Evolutionary conservation across 2,113 vertebrate species (phyloP).

Genomic region (Boleophthalmus pectinirostris): DNA sequence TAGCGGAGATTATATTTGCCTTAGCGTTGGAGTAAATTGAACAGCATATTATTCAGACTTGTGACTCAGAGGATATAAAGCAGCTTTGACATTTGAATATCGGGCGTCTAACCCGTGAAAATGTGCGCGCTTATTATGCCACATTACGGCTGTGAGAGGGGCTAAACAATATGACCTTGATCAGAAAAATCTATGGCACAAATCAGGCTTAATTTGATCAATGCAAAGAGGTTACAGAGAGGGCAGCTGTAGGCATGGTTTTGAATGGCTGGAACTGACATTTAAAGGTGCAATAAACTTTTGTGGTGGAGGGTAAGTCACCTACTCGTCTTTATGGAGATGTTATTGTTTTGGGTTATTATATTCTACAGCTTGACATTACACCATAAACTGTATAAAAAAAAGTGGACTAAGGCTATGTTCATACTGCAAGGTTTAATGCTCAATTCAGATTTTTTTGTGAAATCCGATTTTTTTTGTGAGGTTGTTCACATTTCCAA

Average conservation of each 20-base stretch:
- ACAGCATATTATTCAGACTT: conserved; percentile 27
- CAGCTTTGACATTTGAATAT: background rate
- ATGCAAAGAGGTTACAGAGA: background rate
- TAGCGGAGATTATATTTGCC: conserved; percentile 29
- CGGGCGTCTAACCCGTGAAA: background rate
- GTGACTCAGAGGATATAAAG: background rate
- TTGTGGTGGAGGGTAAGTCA: too few relatives aligned
- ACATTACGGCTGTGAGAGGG: background rate
- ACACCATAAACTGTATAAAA: too few relatives aligned
- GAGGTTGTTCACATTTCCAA: too few relatives aligned
- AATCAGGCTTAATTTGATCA: background rate
- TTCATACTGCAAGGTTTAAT: too few relatives aligned
- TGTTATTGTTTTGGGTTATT: too few relatives aligned
- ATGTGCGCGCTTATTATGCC: background rate
- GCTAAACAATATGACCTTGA: conserved; percentile 8
- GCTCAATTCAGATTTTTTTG: too few relatives aligned
- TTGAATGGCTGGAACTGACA: background rate
- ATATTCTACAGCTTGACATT: too few relatives aligned
- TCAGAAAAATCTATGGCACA: background rate
- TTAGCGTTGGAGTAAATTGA: conserved; percentile 19
- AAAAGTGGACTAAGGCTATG: too few relatives aligned
- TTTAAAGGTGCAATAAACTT: background rate
- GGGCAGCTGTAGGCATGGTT: background rate
- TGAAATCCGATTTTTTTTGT: too few relatives aligned
- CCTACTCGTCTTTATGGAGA: too few relatives aligned